A percentile compares a stretch with the other conserved stretches of the same genome.
phyloP scores from a whole-genome alignment of 1,140 invertebrate species.

The Lepidurus apus region DNA sequence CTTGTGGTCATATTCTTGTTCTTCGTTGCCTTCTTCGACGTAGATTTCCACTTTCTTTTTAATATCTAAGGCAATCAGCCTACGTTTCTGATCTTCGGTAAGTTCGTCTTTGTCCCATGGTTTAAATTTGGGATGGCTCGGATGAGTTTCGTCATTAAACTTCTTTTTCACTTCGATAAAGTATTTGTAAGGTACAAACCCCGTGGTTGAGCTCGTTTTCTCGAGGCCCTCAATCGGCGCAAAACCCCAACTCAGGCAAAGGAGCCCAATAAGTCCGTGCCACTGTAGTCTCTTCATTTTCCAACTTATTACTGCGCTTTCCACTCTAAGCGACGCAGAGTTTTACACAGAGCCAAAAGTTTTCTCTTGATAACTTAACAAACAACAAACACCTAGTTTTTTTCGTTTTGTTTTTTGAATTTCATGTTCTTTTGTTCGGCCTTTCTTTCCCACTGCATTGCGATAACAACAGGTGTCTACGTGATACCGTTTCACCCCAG shows the following conservation, averaged over 20 bases:
- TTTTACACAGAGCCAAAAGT: neutral
- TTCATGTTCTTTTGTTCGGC: no score
- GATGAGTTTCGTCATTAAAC: neutral
- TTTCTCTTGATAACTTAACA: neutral
- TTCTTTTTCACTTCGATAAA: constrained; percentile 20
- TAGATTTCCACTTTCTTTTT: constrained; percentile 1
- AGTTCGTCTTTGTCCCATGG: neutral
- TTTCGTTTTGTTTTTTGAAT: neutral
- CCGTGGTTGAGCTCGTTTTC: neutral
- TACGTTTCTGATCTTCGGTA: neutral
- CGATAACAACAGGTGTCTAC: neutral
- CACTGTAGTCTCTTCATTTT: neutral
- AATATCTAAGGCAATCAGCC: neutral
- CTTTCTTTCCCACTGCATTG: neutral
- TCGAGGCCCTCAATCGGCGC: neutral
- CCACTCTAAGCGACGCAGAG: neutral
- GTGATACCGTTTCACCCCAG: neutral
- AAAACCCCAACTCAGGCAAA: neutral
- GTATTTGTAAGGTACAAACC: neutral
- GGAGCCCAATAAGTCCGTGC: neutral
- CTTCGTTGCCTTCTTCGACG: constrained; percentile 9
- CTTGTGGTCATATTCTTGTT: neutral
- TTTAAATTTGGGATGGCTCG: neutral
- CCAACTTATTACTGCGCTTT: constrained; percentile 8
- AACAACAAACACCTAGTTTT: neutral